phyloP scores from a whole-genome alignment of 2,797 vertebrate genomes.

The Alcedo quadribrachys region DNA sequence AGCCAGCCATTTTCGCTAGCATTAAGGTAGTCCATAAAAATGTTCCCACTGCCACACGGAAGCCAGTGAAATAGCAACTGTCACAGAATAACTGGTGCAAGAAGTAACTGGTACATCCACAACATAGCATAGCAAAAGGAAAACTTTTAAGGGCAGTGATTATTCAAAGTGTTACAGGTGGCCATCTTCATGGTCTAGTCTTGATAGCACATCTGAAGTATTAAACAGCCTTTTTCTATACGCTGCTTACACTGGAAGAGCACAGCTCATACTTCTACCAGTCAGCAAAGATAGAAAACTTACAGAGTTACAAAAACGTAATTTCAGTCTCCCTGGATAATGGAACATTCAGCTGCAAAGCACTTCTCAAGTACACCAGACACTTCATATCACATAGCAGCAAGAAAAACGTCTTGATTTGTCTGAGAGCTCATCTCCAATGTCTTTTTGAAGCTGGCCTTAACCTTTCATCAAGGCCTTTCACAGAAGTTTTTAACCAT shows the following conservation, averaged over 20 bases:
- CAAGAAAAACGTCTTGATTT: conserved; percentile 40
- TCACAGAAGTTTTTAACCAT: neutral
- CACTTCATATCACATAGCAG: neutral
- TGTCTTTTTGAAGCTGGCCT: neutral
- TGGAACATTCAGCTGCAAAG: conserved; percentile 42
- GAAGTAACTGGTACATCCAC: neutral
- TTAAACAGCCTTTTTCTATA: neutral
- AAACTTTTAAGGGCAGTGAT: neutral
- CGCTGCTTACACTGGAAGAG: neutral
- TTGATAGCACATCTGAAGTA: neutral
- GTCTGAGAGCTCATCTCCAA: conserved; percentile 9
- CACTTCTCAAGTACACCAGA: conserved; percentile 26
- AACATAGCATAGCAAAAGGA: neutral
- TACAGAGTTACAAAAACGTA: conserved; percentile 11
- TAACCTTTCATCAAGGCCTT: conserved; percentile 37
- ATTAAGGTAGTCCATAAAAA: neutral
- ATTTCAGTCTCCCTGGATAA: conserved; percentile 32
- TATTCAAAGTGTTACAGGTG: neutral
- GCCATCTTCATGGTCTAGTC: neutral
- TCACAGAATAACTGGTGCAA: neutral
- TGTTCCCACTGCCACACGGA: neutral
- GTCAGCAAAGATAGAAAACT: conserved; percentile 39
- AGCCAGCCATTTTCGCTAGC: neutral
- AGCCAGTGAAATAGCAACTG: neutral
- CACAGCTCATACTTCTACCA: conserved; percentile 15